These are phyloP conservation scores for Fragum fragum DNA, from an alignment of 2,888 invertebrate species.

Conservation along the genomic window DNA sequence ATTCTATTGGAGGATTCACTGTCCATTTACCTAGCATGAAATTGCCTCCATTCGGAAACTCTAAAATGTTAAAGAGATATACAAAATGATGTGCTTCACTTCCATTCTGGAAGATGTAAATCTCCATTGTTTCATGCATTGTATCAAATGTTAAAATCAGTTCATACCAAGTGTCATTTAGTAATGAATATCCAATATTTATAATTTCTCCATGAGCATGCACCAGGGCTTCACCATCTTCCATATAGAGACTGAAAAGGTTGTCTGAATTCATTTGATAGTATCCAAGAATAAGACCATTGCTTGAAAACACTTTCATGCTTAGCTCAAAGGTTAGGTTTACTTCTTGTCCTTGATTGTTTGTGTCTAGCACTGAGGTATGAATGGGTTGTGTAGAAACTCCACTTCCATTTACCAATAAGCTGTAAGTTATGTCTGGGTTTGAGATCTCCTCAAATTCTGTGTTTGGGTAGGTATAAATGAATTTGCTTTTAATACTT, in stretches of 20 bases:
- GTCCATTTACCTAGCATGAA: slow-evolving; percentile 67
- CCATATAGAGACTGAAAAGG: slow-evolving; percentile 54
- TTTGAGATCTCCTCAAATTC: slow-evolving; percentile 37
- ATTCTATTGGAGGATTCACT: slow-evolving; percentile 46
- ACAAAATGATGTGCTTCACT: neutral
- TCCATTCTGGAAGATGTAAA: slow-evolving; percentile 8
- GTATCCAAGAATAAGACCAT: slow-evolving; percentile 63
- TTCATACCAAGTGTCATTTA: slow-evolving; percentile 60
- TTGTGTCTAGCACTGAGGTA: neutral
- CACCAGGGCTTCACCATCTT: slow-evolving; percentile 40
- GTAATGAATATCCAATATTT: slow-evolving; percentile 38
- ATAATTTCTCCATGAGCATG: slow-evolving; percentile 40
- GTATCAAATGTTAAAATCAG: slow-evolving; percentile 57
- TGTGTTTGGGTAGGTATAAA: slow-evolving; percentile 48
- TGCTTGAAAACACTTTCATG: slow-evolving; percentile 28
- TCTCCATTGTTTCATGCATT: neutral
- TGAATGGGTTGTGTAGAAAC: slow-evolving; percentile 11
- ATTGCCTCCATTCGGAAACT: slow-evolving; percentile 52
- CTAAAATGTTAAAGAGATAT: slow-evolving; percentile 8
- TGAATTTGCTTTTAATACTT: slow-evolving; percentile 14
- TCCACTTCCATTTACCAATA: slow-evolving; percentile 66
- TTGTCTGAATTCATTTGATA: slow-evolving; percentile 41
- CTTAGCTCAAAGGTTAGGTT: slow-evolving; percentile 53
- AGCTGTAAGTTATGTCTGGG: slow-evolving; percentile 61
- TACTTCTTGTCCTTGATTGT: neutral